Base-by-base conservation (phyloP, 2,888 invertebrate species). In the Andrena minutula region DNA sequence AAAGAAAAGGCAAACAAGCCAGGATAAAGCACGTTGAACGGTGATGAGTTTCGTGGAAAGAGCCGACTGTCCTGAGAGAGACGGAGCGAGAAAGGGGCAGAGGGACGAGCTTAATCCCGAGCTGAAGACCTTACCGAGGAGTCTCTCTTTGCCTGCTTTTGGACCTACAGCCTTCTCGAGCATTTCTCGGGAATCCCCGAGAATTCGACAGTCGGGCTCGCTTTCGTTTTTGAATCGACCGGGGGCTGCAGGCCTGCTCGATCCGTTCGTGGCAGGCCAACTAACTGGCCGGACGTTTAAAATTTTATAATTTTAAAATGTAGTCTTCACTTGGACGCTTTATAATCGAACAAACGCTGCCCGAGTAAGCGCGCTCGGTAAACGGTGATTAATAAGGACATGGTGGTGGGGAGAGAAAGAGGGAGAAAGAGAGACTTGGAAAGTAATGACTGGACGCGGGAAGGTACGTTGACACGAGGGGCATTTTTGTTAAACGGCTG, bases 21-120 rank as follows among this genome's bases (percentile, higher is more conserved):
- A 66, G 88, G 79, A 88, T 89, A 90, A 88, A 89, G 89, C 82
- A 86, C 81, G 89, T 79, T 88, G 86, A 89, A 83, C 82, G 84
- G 87, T 89, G 87, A 91, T 88, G 89, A 88, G 85, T 88, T 90
- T 91, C 90, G 90, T 91, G 90, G 90, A 91, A 91, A 89, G 85
- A 85, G 83, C 84, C 84, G 82, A 82, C 82, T 72, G 74, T 47
- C 58, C 71, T 75, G 76, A 75, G 75, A 76, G 75, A 65, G 74
- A 58, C 41, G 84, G 86, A 87, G 86, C 82, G 80, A 81, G 79
- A 70, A 26, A 26, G 75, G 70, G 76, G 76, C 75, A 78, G 79
- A 80, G 83, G 81, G 82, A 63, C 84, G 41, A 61, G 75, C 80
- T 89, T 86, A 89, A 89, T 89, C 89, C 87, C 72, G 75, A 82